These are phyloP conservation scores for Siniperca scherzeri DNA, from an alignment of 2,797 vertebrate species.

Conservation along the genomic window DNA sequence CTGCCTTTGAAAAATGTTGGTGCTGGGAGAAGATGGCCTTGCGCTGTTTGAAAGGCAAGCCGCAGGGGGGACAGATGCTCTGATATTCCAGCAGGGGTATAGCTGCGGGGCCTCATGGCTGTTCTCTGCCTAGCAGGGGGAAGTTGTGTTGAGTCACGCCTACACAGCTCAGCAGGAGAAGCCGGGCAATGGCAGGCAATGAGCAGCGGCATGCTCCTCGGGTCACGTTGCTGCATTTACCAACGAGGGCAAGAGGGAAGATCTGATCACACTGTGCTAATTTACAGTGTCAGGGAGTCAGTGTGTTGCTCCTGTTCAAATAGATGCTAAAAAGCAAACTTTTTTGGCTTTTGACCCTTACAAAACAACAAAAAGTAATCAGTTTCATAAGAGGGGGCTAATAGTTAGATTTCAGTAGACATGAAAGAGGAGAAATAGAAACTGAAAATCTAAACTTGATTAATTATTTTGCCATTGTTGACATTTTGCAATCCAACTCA, in stretches of 20 bases:
- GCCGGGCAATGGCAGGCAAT: conserved; percentile 49
- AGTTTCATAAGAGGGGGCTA: neutral
- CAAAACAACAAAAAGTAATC: conserved; percentile 17
- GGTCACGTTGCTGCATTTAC: conserved; percentile 58
- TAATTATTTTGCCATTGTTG: conserved; percentile 8
- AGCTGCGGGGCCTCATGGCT: conserved; percentile 69
- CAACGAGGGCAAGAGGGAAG: conserved; percentile 31
- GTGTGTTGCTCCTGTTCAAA: conserved; percentile 18
- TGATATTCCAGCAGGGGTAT: conserved; percentile 75
- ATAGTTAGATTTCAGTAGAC: conserved; percentile 1
- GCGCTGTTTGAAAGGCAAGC: conserved; percentile 74
- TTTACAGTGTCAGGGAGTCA: conserved; percentile 30
- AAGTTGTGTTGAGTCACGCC: conserved; percentile 72
- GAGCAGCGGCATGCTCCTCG: conserved; percentile 44
- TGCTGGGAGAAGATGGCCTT: conserved; percentile 74
- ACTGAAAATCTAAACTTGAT: conserved; percentile 9
- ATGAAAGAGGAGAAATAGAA: conserved; percentile 2
- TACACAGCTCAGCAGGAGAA: conserved; percentile 58
- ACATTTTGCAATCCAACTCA: neutral
- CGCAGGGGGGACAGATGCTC: conserved; percentile 76
- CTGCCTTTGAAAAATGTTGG: conserved; percentile 76
- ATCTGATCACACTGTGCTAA: conserved; percentile 54
- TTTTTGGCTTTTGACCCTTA: conserved; percentile 17
- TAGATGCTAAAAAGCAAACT: neutral
- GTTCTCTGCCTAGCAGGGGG: conserved; percentile 66